Evolutionary conservation across 1,140 invertebrate genomes (phyloP).

Genomic region (Trichoplusia ni): DNA sequence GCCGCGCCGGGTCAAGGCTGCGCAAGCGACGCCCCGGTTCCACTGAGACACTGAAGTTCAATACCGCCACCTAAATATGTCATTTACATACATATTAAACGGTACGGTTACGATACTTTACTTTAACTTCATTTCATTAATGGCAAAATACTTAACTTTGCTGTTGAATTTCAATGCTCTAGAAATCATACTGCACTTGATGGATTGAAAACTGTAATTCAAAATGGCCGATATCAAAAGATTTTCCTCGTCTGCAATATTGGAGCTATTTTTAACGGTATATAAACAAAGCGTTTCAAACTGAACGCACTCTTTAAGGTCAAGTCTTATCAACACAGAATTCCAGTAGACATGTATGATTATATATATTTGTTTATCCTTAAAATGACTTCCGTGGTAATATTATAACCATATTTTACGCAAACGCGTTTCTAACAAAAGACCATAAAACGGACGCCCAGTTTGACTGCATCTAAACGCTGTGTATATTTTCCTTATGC

Average conservation of each 20-base stretch:
- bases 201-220: too few species aligned
- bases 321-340: not conserved
- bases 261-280: too few species aligned
- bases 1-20: slow-evolving; percentile 61
- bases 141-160: too few species aligned
- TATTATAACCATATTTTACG: slow-evolving; percentile 23
- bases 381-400: slow-evolving; percentile 28
- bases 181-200: too few species aligned
- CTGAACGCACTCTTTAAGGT: not conserved
- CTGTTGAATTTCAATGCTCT: too few species aligned
- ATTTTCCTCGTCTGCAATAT: too few species aligned
- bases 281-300: too few species aligned
- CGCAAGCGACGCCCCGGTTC: slow-evolving; percentile 34
- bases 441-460: slow-evolving; percentile 14
- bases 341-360: not conserved
- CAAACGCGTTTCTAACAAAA: slow-evolving; percentile 15
- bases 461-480: slow-evolving; percentile 18
- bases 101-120: too few species aligned
- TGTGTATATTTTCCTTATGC: slow-evolving; percentile 18
- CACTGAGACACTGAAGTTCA: slow-evolving; percentile 40
- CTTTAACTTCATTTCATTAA: too few species aligned
- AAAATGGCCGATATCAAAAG: too few species aligned
- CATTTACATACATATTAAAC: not conserved
- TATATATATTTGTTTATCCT: slow-evolving; percentile 18
- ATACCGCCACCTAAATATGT: slow-evolving; percentile 37